A percentile compares a stretch with the other conserved stretches of the same genome.
phyloP scores from a whole-genome alignment of 2,888 invertebrate genomes.

The Conus canariensis region DNA sequence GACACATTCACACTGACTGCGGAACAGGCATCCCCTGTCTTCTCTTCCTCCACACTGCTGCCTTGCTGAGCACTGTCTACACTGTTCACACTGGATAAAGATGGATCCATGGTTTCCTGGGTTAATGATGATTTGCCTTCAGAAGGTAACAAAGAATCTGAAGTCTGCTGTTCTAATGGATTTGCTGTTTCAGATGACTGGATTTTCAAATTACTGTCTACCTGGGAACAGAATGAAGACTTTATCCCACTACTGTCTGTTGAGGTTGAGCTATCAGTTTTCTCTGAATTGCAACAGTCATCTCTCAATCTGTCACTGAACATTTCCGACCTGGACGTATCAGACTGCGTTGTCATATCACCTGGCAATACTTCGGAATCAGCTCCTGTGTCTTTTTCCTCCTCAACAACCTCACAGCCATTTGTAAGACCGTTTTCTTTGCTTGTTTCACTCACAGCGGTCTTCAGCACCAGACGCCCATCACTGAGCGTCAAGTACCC shows the following conservation, averaged over 20 bases:
- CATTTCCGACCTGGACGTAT: not conserved
- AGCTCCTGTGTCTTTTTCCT: not conserved
- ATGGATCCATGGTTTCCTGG: not conserved
- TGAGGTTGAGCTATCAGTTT: not conserved
- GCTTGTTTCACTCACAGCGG: not conserved
- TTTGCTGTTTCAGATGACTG: not conserved
- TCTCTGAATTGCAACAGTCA: not conserved
- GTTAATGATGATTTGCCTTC: too few relatives aligned
- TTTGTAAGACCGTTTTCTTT: not conserved
- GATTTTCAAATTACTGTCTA: not conserved
- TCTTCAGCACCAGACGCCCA: not conserved
- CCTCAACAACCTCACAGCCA: not conserved
- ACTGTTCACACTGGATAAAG: not conserved
- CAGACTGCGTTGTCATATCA: not conserved
- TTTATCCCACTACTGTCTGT: not conserved
- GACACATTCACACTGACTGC: not conserved
- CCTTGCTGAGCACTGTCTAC: not conserved
- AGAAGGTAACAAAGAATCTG: not conserved
- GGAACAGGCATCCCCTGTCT: not conserved
- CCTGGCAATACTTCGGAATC: not conserved
- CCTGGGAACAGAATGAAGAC: not conserved
- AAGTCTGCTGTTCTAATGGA: not conserved
- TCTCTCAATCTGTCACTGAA: not conserved
- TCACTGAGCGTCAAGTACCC: conserved; percentile 22
- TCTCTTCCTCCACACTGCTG: conserved; percentile 7